phyloP scores from a whole-genome alignment of 2,113 vertebrate species.

The Toxotes chatareus region DNA sequence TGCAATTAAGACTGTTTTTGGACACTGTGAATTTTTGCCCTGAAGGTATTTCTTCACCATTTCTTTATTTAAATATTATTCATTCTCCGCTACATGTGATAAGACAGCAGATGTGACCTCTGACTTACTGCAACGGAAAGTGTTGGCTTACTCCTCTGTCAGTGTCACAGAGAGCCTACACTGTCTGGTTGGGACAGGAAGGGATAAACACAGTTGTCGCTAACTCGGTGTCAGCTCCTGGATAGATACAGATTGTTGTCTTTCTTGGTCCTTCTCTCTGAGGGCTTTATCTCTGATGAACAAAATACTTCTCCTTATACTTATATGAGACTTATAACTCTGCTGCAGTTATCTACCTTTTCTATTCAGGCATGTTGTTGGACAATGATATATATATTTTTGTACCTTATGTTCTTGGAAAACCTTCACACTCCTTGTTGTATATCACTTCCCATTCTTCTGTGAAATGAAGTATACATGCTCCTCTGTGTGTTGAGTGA shows the following conservation, averaged over 20 bases:
- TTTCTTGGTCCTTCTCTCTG: slow-evolving; percentile 18
- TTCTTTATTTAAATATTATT: slow-evolving; percentile 14
- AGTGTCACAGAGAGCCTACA: slow-evolving; percentile 16
- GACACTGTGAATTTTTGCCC: background rate
- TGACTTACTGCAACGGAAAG: slow-evolving; percentile 2
- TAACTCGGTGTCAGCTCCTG: background rate
- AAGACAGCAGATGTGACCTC: slow-evolving; percentile 39
- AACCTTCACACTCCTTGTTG: background rate
- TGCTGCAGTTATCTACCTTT: background rate
- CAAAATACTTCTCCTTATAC: slow-evolving; percentile 13
- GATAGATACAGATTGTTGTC: slow-evolving; percentile 6
- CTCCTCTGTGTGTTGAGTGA: background rate
- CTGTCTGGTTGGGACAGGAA: slow-evolving; percentile 19
- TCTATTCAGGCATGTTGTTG: background rate
- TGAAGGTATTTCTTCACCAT: background rate
- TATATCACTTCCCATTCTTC: slow-evolving; percentile 11
- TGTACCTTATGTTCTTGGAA: background rate
- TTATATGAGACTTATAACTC: background rate
- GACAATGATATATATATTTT: background rate
- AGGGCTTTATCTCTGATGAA: slow-evolving; percentile 27
- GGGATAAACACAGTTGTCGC: slow-evolving; percentile 28
- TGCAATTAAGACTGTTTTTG: background rate
- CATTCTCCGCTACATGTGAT: slow-evolving; percentile 26
- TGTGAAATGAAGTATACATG: background rate
- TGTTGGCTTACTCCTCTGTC: slow-evolving; percentile 23